A percentile compares a stretch with the other conserved stretches of the same genome.
phyloP scores from a whole-genome alignment of 2,888 invertebrate genomes.

The Scaeva pyrastri region DNA sequence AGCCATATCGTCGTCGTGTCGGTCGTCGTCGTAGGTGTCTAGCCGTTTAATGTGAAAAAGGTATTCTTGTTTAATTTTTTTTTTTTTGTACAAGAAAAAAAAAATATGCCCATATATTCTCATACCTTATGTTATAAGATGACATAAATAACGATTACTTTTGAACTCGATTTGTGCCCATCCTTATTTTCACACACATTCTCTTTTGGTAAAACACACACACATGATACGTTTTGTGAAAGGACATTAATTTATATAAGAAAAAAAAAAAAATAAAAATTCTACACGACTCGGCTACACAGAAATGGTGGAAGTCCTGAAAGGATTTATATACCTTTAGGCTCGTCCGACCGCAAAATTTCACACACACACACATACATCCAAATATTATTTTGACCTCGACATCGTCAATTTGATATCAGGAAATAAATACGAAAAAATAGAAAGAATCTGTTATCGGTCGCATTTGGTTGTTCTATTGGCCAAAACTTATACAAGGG shows the following conservation, averaged over 20 bases:
- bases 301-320: neutral
- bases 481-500: too few species aligned
- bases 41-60: neutral
- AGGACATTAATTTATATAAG: conserved; percentile 43
- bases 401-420: neutral
- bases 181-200: conserved; percentile 8
- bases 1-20: neutral
- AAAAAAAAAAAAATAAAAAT: neutral
- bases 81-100: neutral
- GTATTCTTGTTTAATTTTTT: neutral
- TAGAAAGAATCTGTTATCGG: neutral
- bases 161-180: conserved; percentile 34
- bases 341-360: neutral
- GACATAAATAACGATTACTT: conserved; percentile 64
- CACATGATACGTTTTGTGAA: conserved; percentile 29
- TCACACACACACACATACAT: neutral
- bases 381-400: neutral
- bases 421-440: too few species aligned
- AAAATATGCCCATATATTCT: conserved; percentile 10
- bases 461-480: too few species aligned
- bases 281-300: neutral
- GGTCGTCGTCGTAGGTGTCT: neutral
- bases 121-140: conserved; percentile 46
- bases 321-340: conserved; percentile 2
- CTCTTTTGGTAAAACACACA: conserved; percentile 20